phyloP scores from a whole-genome alignment of 2,888 invertebrate species.

The Dynastes maya region DNA sequence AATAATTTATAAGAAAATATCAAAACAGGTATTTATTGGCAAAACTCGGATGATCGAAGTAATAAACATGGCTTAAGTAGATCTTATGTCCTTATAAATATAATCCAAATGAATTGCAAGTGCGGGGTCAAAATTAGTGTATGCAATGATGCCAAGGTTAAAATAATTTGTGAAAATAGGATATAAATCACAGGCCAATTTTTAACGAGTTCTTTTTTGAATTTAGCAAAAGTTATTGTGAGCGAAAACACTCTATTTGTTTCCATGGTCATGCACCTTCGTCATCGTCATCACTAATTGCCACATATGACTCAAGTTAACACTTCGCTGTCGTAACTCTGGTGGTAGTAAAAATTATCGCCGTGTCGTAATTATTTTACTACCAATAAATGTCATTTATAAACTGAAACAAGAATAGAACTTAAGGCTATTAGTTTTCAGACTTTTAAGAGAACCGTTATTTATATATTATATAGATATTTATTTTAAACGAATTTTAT shows the following conservation, averaged over 20 bases:
- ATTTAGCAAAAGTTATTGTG: too few relatives aligned
- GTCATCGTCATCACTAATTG: neutral
- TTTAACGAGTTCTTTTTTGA: too few relatives aligned
- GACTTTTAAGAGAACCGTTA: neutral
- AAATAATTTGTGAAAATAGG: too few relatives aligned
- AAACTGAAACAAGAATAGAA: neutral
- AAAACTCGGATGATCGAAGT: neutral
- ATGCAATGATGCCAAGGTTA: conserved; percentile 5
- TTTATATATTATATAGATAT: neutral
- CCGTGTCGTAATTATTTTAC: neutral
- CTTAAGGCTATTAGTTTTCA: neutral
- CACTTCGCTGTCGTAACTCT: neutral
- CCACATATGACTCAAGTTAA: neutral
- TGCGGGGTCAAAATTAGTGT: neutral
- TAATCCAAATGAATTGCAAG: neutral
- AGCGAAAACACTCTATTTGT: too few relatives aligned
- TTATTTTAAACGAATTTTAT: conserved; percentile 6
- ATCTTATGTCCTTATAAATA: conserved; percentile 15
- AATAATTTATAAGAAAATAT: conserved; percentile 37
- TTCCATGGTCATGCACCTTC: too few relatives aligned
- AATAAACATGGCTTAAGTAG: neutral
- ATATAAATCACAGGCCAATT: too few relatives aligned
- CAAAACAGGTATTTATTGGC: conserved; percentile 24
- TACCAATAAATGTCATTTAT: conserved; percentile 14
- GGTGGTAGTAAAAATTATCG: neutral